These are phyloP conservation scores for Seira ritae DNA, from an alignment of 2,888 invertebrate genomes.

Conservation along the genomic window DNA sequence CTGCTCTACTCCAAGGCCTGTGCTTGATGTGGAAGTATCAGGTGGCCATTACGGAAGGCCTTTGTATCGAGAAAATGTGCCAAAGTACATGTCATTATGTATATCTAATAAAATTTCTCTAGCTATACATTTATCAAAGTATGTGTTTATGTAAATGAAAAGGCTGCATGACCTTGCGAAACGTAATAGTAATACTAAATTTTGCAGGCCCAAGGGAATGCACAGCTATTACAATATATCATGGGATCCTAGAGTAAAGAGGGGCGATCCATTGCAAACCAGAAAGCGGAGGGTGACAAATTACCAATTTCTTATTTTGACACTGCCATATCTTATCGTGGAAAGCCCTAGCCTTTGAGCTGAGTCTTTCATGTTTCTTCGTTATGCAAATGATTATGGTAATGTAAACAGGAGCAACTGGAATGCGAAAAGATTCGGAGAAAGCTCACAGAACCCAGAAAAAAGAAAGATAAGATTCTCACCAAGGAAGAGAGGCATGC, in stretches of 20 bases:
- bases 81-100: slow-evolving; percentile 46
- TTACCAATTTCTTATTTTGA: not conserved
- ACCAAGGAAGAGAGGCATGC: not conserved
- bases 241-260: slow-evolving; percentile 55
- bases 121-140: too few species aligned
- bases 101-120: too few species aligned
- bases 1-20: slow-evolving; percentile 48
- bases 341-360: not conserved
- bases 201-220: slow-evolving; percentile 42
- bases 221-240: slow-evolving; percentile 60
- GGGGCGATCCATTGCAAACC: slow-evolving; percentile 41
- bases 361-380: not conserved
- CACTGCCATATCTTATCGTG: not conserved
- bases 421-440: slow-evolving; percentile 56
- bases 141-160: not conserved
- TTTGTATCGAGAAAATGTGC: slow-evolving; percentile 45
- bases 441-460: slow-evolving; percentile 41
- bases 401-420: slow-evolving; percentile 32
- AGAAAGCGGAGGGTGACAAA: slow-evolving; percentile 29
- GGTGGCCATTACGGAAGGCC: slow-evolving; percentile 41
- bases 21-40: slow-evolving; percentile 45
- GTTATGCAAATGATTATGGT: not conserved
- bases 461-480: not conserved
- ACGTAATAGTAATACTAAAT: too few species aligned
- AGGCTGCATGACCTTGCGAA: too few species aligned